Percentiles rank a stretch among this genome's conserved stretches.
These are phyloP conservation scores for Callospermophilus lateralis DNA, from an alignment of 2,113 vertebrate genomes.

Conservation along the genomic window DNA sequence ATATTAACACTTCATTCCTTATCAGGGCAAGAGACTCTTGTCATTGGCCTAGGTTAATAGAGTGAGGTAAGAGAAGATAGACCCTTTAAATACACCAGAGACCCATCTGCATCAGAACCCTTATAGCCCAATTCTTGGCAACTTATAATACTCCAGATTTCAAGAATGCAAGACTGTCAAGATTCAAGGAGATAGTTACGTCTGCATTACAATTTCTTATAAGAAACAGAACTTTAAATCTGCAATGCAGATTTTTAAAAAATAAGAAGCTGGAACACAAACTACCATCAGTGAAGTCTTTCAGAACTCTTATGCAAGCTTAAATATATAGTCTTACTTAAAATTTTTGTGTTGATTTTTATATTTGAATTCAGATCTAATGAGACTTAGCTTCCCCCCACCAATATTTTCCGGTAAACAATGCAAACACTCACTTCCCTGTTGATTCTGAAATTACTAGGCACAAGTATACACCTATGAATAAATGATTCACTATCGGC, in stretches of 20 bases:
- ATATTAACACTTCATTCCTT: constrained; percentile 25
- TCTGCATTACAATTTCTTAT: constrained; percentile 85
- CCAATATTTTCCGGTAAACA: constrained; percentile 82
- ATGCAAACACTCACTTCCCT: constrained; percentile 65
- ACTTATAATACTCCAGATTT: constrained; percentile 82
- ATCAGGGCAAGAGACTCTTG: background rate
- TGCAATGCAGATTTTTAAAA: constrained; percentile 84
- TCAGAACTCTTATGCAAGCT: constrained; percentile 77
- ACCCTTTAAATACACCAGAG: constrained; percentile 51
- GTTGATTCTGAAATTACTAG: constrained; percentile 81
- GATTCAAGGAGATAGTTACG: constrained; percentile 81
- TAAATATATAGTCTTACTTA: constrained; percentile 78
- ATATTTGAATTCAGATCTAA: constrained; percentile 78
- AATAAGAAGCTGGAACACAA: constrained; percentile 70
- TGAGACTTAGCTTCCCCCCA: constrained; percentile 68
- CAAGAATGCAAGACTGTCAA: constrained; percentile 84
- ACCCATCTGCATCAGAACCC: constrained; percentile 59
- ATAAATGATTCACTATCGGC: constrained; percentile 77
- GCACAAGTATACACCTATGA: constrained; percentile 63
- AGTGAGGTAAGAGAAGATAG: background rate
- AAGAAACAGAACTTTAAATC: constrained; percentile 83
- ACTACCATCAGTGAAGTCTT: constrained; percentile 78
- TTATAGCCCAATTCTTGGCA: constrained; percentile 78
- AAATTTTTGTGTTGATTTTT: constrained; percentile 76
- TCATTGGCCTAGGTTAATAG: background rate